phyloP scores from a whole-genome alignment of 2,797 vertebrate species.

The Neopelma chrysocephalum region DNA sequence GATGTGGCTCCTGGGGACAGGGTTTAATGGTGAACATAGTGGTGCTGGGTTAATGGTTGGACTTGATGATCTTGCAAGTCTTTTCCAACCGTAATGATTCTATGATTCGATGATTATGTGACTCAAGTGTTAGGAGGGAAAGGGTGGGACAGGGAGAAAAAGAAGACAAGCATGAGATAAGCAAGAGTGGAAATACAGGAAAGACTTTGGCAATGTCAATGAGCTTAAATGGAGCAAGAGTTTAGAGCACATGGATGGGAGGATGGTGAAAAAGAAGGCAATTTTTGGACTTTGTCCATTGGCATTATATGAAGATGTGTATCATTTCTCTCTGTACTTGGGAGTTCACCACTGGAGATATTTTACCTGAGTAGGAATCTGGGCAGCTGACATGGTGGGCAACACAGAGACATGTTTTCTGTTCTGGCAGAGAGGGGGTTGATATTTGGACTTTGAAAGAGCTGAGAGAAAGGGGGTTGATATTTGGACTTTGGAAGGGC shows the following conservation, averaged over 20 bases:
- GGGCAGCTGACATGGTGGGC: background rate
- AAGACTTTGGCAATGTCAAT: background rate
- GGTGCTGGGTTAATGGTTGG: background rate
- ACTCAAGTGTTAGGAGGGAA: background rate
- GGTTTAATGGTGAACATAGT: background rate
- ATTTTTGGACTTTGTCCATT: background rate
- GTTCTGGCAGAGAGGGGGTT: background rate
- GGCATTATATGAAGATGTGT: background rate
- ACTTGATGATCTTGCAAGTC: background rate
- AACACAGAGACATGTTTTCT: background rate
- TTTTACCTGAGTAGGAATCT: background rate
- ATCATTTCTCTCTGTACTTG: background rate
- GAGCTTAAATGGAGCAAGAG: background rate
- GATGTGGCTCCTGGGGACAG: background rate
- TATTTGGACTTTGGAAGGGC: background rate
- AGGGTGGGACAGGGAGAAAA: background rate
- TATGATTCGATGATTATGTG: background rate
- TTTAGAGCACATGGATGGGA: background rate
- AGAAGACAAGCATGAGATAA: background rate
- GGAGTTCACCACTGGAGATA: accelerated
- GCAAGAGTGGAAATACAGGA: background rate
- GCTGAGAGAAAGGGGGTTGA: background rate
- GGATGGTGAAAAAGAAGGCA: background rate
- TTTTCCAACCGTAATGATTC: background rate
- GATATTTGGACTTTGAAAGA: background rate